Conservation (phyloP, 2,113 vertebrate genomes). For the Rhombomys opimus region DNA sequence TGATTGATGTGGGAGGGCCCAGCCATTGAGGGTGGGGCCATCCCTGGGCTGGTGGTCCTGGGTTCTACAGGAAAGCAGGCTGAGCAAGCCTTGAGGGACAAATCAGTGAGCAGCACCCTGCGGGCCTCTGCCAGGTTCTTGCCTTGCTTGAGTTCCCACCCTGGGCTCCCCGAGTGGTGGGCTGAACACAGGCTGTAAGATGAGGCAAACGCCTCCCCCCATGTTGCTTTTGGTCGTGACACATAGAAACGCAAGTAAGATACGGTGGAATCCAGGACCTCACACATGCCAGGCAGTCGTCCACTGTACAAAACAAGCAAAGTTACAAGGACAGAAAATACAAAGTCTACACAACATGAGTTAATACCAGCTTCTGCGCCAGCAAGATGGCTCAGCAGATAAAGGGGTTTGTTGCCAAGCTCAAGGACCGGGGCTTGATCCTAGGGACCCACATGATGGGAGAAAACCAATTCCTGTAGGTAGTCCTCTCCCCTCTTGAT, state of each 20-base stretch:
- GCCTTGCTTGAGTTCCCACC: background rate
- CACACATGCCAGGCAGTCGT: background rate
- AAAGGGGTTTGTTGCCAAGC: too few species aligned
- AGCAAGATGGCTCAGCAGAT: too few species aligned
- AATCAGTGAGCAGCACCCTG: background rate
- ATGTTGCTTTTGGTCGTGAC: background rate
- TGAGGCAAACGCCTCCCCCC: background rate
- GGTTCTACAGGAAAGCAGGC: background rate
- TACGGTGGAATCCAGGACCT: background rate
- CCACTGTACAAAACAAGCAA: background rate
- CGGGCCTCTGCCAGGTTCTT: background rate
- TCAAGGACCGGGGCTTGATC: too few species aligned
- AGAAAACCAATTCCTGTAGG: too few species aligned
- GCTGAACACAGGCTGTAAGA: background rate
- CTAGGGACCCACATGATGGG: too few species aligned
- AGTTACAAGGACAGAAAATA: background rate
- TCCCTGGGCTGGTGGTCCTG: background rate
- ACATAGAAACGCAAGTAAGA: background rate
- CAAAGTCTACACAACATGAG: background rate
- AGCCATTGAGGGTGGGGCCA: background rate
- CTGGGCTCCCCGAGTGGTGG: background rate
- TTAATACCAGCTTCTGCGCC: background rate
- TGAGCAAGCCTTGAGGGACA: background rate
- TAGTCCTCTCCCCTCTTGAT: background rate
- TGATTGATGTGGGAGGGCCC: background rate